Evolutionary conservation across 2,113 vertebrate genomes (phyloP), one percentile per base, ranked within the genome.

Genomic region (Myxocyprinus asiaticus): DNA sequence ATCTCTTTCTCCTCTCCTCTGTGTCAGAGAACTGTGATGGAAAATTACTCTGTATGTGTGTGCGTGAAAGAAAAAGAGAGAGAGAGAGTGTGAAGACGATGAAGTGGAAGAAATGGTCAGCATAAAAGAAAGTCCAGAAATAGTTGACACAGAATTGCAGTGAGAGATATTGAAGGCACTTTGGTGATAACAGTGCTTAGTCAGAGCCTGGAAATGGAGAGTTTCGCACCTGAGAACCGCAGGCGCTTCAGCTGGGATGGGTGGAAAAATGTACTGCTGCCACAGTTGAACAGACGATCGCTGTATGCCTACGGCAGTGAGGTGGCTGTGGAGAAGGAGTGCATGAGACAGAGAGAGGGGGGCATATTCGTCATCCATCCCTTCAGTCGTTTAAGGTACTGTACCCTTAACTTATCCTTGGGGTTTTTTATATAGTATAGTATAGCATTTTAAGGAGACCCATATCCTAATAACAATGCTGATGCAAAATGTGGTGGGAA

Each of bases 281-380:
- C 93, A 4, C 92, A 93, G 87, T 78, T 92, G 17, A 93, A 92
- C 89, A 74, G 89, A 4, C 91, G 93, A 83, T 93, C 93, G 2
- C 87, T 94, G 70, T 91, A 91, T 51, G 86, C 93, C 64, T 94
- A 92, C 51, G 92, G 93, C 81, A 94, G 91, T 55, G 92, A 92
- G 87, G 87, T 92, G 72, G 93, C 93, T 8, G 89, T 94, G 87
- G 90, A 93, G 87, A 84, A 90, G 84, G 91, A 92, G 70, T 92
- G 92, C 17, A 80, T 84, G 4, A 87, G 89, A 9, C 92, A 92
- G 86, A 87, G 88, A 81, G 72, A 91, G 82, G 90, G 88, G 63
- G 89, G 88, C 43, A 82, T 90, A 22, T 90, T 92, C 47, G 90
- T 93, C 83, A 93, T 93, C 82, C 92, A 93, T 84, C 92, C 92